These are phyloP conservation scores for Luscinia luscinia DNA, from an alignment of 2,797 vertebrate species.

Conservation along the genomic window DNA sequence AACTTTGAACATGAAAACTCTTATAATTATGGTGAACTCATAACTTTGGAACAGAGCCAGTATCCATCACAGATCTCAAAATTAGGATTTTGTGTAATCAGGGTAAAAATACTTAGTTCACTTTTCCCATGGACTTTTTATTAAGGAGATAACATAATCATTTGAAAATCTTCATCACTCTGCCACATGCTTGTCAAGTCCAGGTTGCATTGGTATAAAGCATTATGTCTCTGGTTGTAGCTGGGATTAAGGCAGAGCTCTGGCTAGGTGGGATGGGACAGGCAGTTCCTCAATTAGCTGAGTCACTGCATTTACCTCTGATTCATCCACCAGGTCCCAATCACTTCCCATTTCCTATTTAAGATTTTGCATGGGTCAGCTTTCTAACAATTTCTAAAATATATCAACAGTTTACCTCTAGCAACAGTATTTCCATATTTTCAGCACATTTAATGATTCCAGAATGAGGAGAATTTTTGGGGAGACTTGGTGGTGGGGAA, in stretches of 20 bases:
- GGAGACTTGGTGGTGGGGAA: fast-evolving
- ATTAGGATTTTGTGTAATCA: background rate
- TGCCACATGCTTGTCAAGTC: background rate
- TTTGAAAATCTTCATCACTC: background rate
- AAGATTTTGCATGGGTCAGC: background rate
- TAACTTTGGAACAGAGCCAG: background rate
- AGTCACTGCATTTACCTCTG: background rate
- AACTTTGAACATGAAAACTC: background rate
- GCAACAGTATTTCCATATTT: background rate
- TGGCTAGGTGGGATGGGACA: background rate
- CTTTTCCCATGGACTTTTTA: background rate
- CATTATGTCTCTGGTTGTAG: background rate
- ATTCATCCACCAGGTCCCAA: background rate
- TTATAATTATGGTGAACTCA: background rate
- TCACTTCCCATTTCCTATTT: background rate
- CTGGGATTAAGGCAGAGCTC: background rate
- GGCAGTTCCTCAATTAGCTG: background rate
- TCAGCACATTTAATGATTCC: background rate
- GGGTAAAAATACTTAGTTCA: background rate
- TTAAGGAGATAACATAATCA: background rate
- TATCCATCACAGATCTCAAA: background rate
- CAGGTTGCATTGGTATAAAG: background rate
- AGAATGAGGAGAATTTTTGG: background rate
- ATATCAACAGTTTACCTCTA: background rate
- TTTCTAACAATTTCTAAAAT: background rate